Conservation (phyloP, 2,113 vertebrate species). For the Oncorhynchus keta region DNA sequence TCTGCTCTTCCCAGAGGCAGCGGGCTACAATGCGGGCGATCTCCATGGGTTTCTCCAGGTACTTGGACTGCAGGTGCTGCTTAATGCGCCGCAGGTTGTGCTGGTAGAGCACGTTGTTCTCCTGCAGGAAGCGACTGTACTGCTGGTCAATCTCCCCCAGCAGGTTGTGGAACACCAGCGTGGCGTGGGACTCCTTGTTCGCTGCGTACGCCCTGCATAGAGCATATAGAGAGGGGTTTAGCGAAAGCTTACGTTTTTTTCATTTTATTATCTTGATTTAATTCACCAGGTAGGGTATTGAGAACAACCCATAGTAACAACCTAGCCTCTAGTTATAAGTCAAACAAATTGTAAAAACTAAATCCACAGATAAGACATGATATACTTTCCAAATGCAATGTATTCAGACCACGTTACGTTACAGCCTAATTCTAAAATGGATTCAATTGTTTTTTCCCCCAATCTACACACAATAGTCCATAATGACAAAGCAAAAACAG, state of each 20-base stretch:
- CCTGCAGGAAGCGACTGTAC: constrained; percentile 97
- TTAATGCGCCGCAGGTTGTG: constrained; percentile 98
- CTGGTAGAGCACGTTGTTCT: constrained; percentile 96
- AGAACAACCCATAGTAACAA: no score
- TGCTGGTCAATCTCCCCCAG: constrained; percentile 98
- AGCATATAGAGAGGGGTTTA: background rate
- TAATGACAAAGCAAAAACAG: background rate
- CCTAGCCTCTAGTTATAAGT: no score
- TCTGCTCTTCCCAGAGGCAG: constrained; percentile 94
- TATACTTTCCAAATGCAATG: no score
- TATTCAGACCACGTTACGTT: no score
- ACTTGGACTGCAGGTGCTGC: constrained; percentile 97
- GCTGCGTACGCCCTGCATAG: constrained; percentile 88
- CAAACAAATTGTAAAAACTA: no score
- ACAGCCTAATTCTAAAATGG: no score
- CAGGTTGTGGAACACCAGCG: constrained; percentile 97
- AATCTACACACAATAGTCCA: background rate
- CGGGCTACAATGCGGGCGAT: constrained; percentile 95
- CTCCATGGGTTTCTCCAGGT: constrained; percentile 97
- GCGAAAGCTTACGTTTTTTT: background rate
- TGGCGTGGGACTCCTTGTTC: constrained; percentile 96
- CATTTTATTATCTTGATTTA: background rate
- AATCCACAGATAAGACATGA: no score
- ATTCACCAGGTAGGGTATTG: background rate
- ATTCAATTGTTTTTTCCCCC: no score